Evolutionary conservation across 2,888 invertebrate species (phyloP).

Genomic region (Halictus quadricinctus): DNA sequence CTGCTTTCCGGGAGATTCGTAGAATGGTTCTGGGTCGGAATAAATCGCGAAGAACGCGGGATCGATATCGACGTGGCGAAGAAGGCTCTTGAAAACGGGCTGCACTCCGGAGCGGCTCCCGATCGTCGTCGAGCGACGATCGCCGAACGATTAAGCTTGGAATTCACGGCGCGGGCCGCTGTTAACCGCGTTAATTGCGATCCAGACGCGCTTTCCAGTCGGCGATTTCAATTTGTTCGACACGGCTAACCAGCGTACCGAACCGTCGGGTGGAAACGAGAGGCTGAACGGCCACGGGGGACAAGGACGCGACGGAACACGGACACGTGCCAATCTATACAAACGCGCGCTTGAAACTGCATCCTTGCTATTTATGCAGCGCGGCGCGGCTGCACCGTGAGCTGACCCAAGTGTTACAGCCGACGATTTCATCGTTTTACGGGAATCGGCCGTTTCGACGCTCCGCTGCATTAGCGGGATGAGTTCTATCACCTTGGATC

Average conservation of each 20-base stretch:
- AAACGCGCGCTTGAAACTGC: constrained; percentile 20
- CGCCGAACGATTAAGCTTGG: constrained; percentile 45
- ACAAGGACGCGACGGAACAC: constrained; percentile 3
- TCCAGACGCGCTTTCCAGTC: constrained; percentile 56
- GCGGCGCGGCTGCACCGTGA: not conserved
- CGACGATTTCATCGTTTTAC: not conserved
- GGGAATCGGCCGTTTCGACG: not conserved
- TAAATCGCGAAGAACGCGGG: not conserved
- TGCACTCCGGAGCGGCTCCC: not conserved
- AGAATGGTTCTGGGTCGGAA: not conserved
- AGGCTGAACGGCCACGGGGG: constrained; percentile 1
- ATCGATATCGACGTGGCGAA: not conserved
- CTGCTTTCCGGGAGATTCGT: not conserved
- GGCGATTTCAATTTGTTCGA: constrained; percentile 68
- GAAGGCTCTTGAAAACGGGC: not conserved
- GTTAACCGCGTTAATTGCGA: constrained; percentile 65
- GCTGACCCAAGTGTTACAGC: constrained; percentile 7
- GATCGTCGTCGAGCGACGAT: constrained; percentile 39
- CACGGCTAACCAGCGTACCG: constrained; percentile 39
- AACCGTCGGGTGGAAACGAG: constrained; percentile 31
- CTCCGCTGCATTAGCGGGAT: constrained; percentile 1
- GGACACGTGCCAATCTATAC: not conserved
- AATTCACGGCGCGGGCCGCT: constrained; percentile 40
- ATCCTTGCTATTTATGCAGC: constrained; percentile 28
- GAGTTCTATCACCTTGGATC: not conserved